Conservation (phyloP, 2,888 invertebrate genomes). For the Drosophila suboccidentalis region DNA sequence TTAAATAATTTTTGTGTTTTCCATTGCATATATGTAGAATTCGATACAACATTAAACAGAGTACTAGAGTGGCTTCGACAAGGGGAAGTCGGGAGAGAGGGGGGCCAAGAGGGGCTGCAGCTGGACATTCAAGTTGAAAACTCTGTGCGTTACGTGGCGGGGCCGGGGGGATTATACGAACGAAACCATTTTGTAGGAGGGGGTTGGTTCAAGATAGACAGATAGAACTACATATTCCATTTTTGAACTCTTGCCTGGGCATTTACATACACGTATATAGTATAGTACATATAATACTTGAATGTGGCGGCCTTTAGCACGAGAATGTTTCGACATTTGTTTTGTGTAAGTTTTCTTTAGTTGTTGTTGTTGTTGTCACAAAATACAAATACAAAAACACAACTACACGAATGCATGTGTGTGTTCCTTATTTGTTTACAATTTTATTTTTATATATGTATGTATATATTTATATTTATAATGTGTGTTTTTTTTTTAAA, state of each 20-base stretch:
- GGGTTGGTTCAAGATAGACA: constrained; percentile 24
- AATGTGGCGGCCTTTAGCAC: constrained; percentile 56
- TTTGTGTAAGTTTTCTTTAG: background rate
- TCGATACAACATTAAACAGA: constrained; percentile 76
- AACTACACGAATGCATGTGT: constrained; percentile 32
- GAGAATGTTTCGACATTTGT: constrained; percentile 55
- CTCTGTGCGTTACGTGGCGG: constrained; percentile 25
- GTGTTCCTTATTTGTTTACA: constrained; percentile 30
- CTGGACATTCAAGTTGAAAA: constrained; percentile 57
- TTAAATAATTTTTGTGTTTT: constrained; percentile 46
- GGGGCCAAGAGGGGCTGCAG: constrained; percentile 30
- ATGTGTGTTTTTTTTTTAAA: constrained; percentile 21
- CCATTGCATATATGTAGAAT: constrained; percentile 59
- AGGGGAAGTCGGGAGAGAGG: constrained; percentile 10
- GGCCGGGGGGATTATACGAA: constrained; percentile 47
- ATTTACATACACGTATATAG: constrained; percentile 40
- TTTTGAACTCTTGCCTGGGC: constrained; percentile 25
- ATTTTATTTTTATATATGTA: constrained; percentile 28
- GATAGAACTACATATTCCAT: constrained; percentile 28
- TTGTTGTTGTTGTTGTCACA: constrained; percentile 31
- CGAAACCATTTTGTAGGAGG: constrained; percentile 64
- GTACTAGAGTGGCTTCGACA: constrained; percentile 56
- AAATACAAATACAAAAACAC: constrained; percentile 43
- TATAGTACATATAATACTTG: constrained; percentile 59
- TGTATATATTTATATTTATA: constrained; percentile 21